Base-by-base conservation (phyloP, 1,140 invertebrate genomes). In the Anoplolepis gracilipes region DNA sequence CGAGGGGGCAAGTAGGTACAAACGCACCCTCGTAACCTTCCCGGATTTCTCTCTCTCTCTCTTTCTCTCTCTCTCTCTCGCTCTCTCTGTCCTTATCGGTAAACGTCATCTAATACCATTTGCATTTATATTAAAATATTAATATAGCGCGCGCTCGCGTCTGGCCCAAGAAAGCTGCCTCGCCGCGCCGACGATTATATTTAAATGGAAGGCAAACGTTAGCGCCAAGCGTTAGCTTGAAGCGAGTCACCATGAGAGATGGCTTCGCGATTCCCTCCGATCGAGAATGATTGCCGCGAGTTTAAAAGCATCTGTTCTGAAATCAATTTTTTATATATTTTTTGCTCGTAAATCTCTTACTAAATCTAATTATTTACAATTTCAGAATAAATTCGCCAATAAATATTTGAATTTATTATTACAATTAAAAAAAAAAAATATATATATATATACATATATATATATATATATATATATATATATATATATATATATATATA, bases 71-170 rank as follows among this genome's bases (percentile, higher is more conserved):
- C 62, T 49, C 46, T 19, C 64, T 76, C 76, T 25, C 25, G 64
- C 49, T 42, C 55, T 64, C 30, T 57, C 67, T 76, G 76, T 87
- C 91, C 84, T 77, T 93, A 93, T 92, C 92, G 91, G 92, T 91
- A 92, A 92, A 87, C 90, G 91, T 88, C 89, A 92, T 92, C 92
- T 93, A 92, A 92, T 90, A 90, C 91, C 89, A 93, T 93, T 93
- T 92, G 92, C 92, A 93, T 93, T 92, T 93, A 93, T 93, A 93
- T 93, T 93, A 93, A 93, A 93, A 92, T 93, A 93, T 93, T 93
- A 93, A 92, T 93, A 92, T 92, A 90, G 88, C 90, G 89, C 81
- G 28, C 75, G 55, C 25, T 33, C 65, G 85, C 65, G 33, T 28
- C 79, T 36, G 39, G 78, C 19, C 73, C 64, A 62, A 78, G 87